phyloP scores from a whole-genome alignment of 2,113 vertebrate species.

The Murina feae region DNA sequence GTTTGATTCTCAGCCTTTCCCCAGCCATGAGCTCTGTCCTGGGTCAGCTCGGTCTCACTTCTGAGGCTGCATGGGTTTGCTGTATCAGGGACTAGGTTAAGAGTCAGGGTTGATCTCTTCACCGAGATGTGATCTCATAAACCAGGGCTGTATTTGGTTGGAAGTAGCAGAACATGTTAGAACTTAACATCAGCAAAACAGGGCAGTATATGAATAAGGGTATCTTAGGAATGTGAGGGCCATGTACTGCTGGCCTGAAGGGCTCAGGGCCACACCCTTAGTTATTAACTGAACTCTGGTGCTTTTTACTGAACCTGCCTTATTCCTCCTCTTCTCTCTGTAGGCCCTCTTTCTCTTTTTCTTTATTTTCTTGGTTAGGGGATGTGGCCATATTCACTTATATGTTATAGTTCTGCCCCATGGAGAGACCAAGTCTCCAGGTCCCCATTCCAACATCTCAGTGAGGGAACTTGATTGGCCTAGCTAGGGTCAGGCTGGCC shows the following conservation, averaged over 20 bases:
- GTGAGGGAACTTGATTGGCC: not conserved
- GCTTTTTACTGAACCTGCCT: not conserved
- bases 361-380: not conserved
- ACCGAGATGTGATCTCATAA: not conserved
- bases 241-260: not conserved
- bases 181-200: not conserved
- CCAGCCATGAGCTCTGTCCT: not conserved
- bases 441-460: not conserved
- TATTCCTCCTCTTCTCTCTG: not conserved
- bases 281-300: not conserved
- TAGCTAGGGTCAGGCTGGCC: not conserved
- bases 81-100: not conserved
- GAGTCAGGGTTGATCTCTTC: not conserved
- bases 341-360: not conserved
- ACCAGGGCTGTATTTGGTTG: not conserved
- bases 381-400: not conserved
- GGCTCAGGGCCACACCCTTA: not conserved
- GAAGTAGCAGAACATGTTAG: not conserved
- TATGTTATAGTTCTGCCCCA: not conserved
- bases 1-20: not conserved
- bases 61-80: fast-evolving
- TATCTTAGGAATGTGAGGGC: not conserved
- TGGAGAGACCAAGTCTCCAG: not conserved
- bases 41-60: not conserved
- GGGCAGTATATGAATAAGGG: not conserved